Evolutionary conservation across 2,797 vertebrate genomes (phyloP).

Genomic region (Australoheros facetus): DNA sequence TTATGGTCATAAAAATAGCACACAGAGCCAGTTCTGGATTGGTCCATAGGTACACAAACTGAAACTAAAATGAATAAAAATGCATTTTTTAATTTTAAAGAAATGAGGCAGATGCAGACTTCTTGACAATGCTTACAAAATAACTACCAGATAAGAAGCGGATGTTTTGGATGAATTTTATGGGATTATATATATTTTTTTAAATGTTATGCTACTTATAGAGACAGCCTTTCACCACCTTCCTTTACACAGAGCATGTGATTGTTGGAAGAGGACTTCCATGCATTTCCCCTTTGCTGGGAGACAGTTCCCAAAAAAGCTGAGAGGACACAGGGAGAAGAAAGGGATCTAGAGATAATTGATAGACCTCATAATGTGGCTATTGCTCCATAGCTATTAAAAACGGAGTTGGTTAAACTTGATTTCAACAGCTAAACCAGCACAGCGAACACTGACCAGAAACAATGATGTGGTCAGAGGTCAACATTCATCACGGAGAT

Average conservation of each 20-base stretch:
- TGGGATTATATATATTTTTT: background rate
- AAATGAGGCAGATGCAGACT: background rate
- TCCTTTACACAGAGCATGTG: background rate
- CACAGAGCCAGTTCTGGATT: background rate
- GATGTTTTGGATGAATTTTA: background rate
- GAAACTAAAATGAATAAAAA: background rate
- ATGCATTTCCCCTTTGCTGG: background rate
- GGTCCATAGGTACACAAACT: background rate
- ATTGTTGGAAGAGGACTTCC: background rate
- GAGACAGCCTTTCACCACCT: background rate
- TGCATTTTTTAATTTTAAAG: background rate
- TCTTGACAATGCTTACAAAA: background rate
- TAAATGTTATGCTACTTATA: background rate
- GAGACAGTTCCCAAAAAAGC: background rate
- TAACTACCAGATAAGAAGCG: background rate
- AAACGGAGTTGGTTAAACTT: background rate
- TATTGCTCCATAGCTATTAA: slow-evolving; percentile 27
- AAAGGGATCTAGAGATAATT: slow-evolving; percentile 30
- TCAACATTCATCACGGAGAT: slow-evolving; percentile 68
- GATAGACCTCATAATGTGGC: slow-evolving; percentile 33
- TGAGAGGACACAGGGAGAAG: slow-evolving; percentile 19
- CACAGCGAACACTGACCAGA: slow-evolving; percentile 56
- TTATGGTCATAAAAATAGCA: background rate
- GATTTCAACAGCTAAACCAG: slow-evolving; percentile 28
- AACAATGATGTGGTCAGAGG: slow-evolving; percentile 60